These are phyloP conservation scores for Hoplodrina ambigua DNA, from an alignment of 2,888 invertebrate species.

Conservation along the genomic window DNA sequence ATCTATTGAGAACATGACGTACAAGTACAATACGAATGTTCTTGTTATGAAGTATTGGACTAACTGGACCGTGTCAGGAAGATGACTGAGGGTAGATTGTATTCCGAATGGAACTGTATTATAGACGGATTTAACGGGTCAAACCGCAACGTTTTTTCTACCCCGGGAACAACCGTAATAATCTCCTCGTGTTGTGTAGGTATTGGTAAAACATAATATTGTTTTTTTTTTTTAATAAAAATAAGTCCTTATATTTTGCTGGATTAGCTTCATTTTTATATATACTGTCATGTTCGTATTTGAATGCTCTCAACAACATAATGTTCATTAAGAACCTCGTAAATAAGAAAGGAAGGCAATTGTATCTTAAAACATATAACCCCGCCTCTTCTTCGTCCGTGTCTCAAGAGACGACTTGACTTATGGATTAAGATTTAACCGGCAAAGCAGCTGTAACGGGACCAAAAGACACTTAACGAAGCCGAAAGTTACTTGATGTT, in stretches of 20 bases:
- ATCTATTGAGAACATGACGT: constrained; percentile 73
- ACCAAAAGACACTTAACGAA: neutral
- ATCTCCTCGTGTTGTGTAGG: constrained; percentile 15
- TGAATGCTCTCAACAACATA: constrained; percentile 15
- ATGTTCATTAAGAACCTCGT: constrained; percentile 32
- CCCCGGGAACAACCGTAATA: constrained; percentile 25
- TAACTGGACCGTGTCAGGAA: constrained; percentile 33
- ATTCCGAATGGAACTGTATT: constrained; percentile 40
- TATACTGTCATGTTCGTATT: neutral
- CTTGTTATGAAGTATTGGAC: constrained; percentile 55
- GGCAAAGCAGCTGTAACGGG: constrained; percentile 15
- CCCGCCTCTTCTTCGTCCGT: constrained; percentile 43
- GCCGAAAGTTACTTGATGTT: neutral
- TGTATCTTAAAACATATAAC: constrained; percentile 37
- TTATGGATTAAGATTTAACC: constrained; percentile 46
- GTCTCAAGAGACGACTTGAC: constrained; percentile 43
- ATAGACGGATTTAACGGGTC: constrained; percentile 45
- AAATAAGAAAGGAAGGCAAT: constrained; percentile 42
- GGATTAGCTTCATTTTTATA: neutral
- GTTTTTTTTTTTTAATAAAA: constrained; percentile 21
- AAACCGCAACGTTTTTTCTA: constrained; percentile 41
- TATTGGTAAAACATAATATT: constrained; percentile 24
- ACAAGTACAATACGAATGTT: constrained; percentile 62
- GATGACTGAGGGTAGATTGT: constrained; percentile 36
- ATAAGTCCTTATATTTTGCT: neutral